Evolutionary conservation across 2,797 vertebrate genomes (phyloP).

Genomic region (Pelodytes ibericus): DNA sequence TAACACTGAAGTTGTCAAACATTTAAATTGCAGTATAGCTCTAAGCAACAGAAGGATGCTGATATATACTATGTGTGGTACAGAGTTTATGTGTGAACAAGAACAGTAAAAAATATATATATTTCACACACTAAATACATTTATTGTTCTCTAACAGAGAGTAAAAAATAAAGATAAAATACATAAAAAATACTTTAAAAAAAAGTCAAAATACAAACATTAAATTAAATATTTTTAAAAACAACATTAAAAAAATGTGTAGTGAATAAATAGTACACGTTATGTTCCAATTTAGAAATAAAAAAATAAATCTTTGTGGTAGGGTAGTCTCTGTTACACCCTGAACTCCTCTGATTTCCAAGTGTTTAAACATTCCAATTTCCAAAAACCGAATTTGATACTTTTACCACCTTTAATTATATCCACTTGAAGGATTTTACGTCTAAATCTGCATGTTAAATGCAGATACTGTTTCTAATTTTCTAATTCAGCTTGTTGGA

Average conservation of each 20-base stretch:
- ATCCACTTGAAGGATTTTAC: slow-evolving; percentile 60
- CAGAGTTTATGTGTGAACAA: slow-evolving; percentile 93
- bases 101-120: slow-evolving; percentile 58
- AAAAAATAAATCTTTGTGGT: neutral
- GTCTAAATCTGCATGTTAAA: slow-evolving; percentile 60
- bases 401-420: slow-evolving; percentile 60
- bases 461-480: slow-evolving; percentile 63
- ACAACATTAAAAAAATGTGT: neutral
- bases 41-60: slow-evolving; percentile 77
- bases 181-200: slow-evolving; percentile 44
- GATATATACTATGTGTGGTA: slow-evolving; percentile 86
- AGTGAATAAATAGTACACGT: neutral
- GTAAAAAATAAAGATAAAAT: slow-evolving; percentile 84
- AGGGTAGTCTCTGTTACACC: too few relatives aligned
- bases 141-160: too few relatives aligned
- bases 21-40: slow-evolving; percentile 87
- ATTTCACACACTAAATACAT: too few relatives aligned
- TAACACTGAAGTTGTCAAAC: slow-evolving; percentile 97
- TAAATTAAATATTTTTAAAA: neutral
- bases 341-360: neutral
- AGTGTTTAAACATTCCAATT: slow-evolving; percentile 53
- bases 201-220: neutral
- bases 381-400: slow-evolving; percentile 51
- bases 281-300: neutral
- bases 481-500: slow-evolving; percentile 52